A percentile compares a stretch with the other conserved stretches of the same genome.
Conservation (phyloP, 2,113 vertebrate species). For the Callospermophilus lateralis region DNA sequence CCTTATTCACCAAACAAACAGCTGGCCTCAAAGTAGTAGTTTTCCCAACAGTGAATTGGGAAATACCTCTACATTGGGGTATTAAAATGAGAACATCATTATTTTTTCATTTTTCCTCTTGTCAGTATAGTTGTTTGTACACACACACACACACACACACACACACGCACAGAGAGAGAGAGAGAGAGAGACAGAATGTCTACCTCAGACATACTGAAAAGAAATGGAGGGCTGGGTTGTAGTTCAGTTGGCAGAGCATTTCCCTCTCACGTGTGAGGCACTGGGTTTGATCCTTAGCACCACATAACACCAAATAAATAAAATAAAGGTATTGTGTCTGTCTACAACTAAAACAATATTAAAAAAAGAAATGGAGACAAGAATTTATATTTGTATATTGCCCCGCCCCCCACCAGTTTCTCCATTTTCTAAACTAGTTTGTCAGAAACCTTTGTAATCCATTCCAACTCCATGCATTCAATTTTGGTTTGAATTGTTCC, state of each 20-base stretch:
- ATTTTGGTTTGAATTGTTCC: not conserved
- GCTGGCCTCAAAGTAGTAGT: not conserved
- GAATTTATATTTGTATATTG: not conserved
- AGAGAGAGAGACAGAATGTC: not conserved
- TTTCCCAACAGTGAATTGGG: not conserved
- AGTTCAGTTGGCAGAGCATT: too few species aligned
- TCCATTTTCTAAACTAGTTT: not conserved
- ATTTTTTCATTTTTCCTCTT: not conserved
- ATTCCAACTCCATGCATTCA: not conserved
- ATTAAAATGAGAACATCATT: constrained; percentile 20
- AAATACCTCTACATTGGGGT: not conserved
- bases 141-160: too few species aligned
- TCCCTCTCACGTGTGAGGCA: too few species aligned
- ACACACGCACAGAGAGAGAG: too few species aligned
- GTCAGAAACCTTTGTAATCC: not conserved
- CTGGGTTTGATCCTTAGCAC: too few species aligned
- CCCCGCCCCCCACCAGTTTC: fast-evolving
- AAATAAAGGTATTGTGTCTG: too few species aligned
- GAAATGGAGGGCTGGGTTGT: not conserved
- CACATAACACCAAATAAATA: too few species aligned
- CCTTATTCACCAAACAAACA: not conserved
- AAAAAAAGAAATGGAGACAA: constrained; percentile 8
- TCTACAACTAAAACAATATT: too few species aligned
- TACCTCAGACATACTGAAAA: not conserved
- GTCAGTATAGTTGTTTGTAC: not conserved